Evolutionary conservation across 2,797 vertebrate genomes (phyloP), one percentile per base, ranked within the genome.

Genomic region (Tadarida brasiliensis): DNA sequence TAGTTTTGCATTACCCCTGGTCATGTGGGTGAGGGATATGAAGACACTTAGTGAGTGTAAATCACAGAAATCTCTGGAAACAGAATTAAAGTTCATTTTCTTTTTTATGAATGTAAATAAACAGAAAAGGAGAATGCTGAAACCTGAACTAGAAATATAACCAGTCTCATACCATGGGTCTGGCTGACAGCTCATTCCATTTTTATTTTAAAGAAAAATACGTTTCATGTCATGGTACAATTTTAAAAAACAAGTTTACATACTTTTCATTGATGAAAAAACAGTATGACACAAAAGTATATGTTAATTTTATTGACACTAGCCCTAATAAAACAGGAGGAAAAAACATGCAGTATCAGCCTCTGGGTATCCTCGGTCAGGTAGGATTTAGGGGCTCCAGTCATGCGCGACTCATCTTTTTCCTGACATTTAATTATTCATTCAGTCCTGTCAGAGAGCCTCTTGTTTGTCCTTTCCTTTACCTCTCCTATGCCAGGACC

Each of bases 181-280:
- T 88, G 54, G 30, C 57, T 78, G 56, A 96, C 85, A 81, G 30
- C 3, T 35, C 5, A 33, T 94, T 89, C 82, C 15, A 78, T 87
- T 96, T 87, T 87, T 87, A n/a, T 78, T 94, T 83, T 94, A 26
- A 88, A 95, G 47, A 77, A 95, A 68, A 44, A 39, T 76, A 49
- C 1, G 4, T 92, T 81, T 96, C 44, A 35, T 87, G 16, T 68
- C 71, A 15, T 73, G 78, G 61, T 61, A 44, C 30, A 74, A 88
- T 91, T 86, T 94, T 87, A 59, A 83, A 89, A 78, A 95, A 59
- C 4, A 88, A 57, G 49, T 87, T 56, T 94, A 7, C 67, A 17
- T 92, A 24, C 47, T 86, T 94, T 78, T 77, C 56, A 82, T 30
- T 89, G 30, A 63, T 88, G 44, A 47, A 74, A 74, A 91, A 77